Evolutionary conservation across 2,113 vertebrate genomes (phyloP).

Genomic region (Anhinga rufa): DNA sequence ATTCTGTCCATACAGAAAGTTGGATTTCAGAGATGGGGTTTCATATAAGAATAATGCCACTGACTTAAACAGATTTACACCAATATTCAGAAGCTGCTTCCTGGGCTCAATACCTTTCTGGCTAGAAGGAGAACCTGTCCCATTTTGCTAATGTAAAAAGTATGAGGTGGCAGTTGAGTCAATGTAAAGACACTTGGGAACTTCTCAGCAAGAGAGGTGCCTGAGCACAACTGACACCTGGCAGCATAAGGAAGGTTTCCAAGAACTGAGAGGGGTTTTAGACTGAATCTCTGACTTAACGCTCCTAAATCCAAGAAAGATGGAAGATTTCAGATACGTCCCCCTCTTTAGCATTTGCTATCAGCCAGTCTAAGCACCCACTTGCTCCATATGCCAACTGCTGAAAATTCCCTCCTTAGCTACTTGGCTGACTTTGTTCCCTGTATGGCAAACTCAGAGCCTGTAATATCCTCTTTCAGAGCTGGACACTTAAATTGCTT

Average conservation of each 20-base stretch:
- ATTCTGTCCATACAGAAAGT: neutral
- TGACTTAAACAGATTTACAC: neutral
- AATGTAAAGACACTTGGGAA: neutral
- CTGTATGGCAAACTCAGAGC: neutral
- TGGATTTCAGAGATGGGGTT: neutral
- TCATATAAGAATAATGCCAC: neutral
- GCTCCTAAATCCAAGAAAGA: neutral
- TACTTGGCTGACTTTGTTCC: neutral
- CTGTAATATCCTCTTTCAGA: neutral
- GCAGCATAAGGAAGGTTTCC: neutral
- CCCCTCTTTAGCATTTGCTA: neutral
- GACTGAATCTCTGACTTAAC: neutral
- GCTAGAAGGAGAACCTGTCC: neutral
- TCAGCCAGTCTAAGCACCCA: neutral
- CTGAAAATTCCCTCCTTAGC: neutral
- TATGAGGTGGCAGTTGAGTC: rapidly evolving
- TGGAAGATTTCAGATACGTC: neutral
- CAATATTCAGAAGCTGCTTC: neutral
- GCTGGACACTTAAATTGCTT: neutral
- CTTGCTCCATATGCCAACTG: neutral
- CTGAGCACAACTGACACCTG: neutral
- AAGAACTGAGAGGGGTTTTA: neutral
- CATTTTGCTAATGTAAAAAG: neutral
- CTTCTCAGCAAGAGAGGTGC: neutral
- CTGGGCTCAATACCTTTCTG: neutral